Evolutionary conservation across 2,797 vertebrate species (phyloP).

Genomic region (Propithecus deckenii): DNA sequence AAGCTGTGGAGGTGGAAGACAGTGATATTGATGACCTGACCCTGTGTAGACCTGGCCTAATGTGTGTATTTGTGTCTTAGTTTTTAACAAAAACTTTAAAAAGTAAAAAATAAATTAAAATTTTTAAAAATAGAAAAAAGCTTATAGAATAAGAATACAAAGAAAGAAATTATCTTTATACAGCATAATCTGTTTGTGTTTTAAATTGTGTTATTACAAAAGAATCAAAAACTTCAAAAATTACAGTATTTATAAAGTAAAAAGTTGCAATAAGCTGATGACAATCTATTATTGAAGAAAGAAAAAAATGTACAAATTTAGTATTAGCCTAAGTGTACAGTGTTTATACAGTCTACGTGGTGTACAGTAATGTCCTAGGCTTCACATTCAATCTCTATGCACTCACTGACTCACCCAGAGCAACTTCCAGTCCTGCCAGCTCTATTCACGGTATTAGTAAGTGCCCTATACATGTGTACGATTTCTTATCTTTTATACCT

Average conservation of each 20-base stretch:
- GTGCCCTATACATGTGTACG: neutral
- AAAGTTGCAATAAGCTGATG: neutral
- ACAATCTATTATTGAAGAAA: neutral
- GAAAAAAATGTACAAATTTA: neutral
- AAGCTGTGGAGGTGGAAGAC: neutral
- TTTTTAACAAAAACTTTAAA: neutral
- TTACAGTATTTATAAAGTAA: neutral
- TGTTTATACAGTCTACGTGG: neutral
- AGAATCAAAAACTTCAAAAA: neutral
- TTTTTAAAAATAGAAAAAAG: neutral
- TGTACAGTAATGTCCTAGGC: neutral
- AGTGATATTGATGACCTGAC: neutral
- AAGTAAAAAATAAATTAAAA: neutral
- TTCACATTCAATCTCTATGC: neutral
- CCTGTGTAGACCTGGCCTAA: neutral
- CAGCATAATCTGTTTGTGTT: neutral
- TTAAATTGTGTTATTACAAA: neutral
- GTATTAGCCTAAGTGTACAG: neutral
- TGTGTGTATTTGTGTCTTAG: neutral
- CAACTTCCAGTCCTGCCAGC: neutral
- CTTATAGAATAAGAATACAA: neutral
- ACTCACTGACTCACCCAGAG: neutral
- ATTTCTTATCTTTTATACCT: neutral
- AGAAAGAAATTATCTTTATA: neutral
- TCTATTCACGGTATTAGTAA: neutral